phyloP scores from a whole-genome alignment of 1,140 invertebrate species.

The Drosophila chauvacae region DNA sequence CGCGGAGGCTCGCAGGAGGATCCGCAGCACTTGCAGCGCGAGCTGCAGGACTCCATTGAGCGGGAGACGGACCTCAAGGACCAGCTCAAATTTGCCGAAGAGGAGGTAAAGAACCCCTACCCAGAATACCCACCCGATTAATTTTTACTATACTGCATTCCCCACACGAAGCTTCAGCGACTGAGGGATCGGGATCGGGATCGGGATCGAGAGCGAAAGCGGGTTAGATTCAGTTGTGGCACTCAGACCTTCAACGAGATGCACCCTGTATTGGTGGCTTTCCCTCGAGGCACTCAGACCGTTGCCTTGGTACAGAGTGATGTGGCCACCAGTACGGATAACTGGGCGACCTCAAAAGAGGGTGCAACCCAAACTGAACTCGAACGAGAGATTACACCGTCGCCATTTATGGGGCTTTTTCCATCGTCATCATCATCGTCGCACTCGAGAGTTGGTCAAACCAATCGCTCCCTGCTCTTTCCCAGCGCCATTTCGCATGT shows the following conservation, averaged over 20 bases:
- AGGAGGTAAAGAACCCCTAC: conserved; percentile 88
- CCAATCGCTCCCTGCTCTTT: conserved; percentile 62
- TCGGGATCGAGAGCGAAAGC: conserved; percentile 35
- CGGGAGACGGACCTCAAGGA: conserved; percentile 96
- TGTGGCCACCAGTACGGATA: conserved; percentile 38
- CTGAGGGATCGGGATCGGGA: conserved; percentile 15
- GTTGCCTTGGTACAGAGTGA: not conserved
- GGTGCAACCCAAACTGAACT: conserved; percentile 47
- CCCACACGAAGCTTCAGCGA: conserved; percentile 49
- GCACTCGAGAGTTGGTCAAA: conserved; percentile 35
- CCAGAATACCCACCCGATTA: conserved; percentile 5
- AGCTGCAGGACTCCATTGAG: conserved; percentile 95
- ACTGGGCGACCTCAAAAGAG: conserved; percentile 3
- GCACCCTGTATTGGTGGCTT: conserved; percentile 44
- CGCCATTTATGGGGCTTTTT: conserved; percentile 67
- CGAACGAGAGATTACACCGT: conserved; percentile 63
- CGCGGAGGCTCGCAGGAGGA: conserved; percentile 91
- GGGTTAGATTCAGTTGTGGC: conserved; percentile 62
- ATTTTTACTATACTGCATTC: conserved; percentile 38
- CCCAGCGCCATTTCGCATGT: conserved; percentile 77
- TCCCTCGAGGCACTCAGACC: conserved; percentile 75
- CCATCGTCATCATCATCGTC: conserved; percentile 44
- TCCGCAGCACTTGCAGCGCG: conserved; percentile 91
- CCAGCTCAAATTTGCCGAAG: conserved; percentile 94
- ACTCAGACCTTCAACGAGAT: conserved; percentile 66